Base-by-base conservation (phyloP, 2,113 vertebrate genomes). In the Neomonachus schauinslandi region DNA sequence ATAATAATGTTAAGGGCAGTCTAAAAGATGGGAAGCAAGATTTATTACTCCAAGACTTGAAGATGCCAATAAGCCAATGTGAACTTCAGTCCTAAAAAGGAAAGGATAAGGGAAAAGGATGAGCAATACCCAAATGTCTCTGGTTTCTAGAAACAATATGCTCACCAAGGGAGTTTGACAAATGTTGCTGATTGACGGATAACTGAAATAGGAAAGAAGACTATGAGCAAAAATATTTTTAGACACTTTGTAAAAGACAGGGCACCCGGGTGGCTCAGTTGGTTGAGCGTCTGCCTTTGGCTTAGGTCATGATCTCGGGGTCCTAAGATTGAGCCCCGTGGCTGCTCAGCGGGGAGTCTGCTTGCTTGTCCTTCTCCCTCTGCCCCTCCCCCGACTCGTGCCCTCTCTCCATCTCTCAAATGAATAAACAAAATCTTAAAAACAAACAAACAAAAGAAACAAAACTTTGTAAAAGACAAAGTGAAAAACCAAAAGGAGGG, bases 141-240 rank as follows among this genome's bases (percentile, higher is more conserved):
- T 74, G 51, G 33, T 76, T 92, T 71, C 92, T 65, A 90, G 49
- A 84, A 96, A 83, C 33, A 94, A 77, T 67, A 71, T 31, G 93
- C 28, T 65, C 55, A 71, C 14, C 18, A 90, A 22, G 3, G 15
- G 14, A 0, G 33, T 22, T 33, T 61, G 71, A 79, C 26, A 77
- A 88, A 94, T 65, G 4, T 53, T 95, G 24, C 33, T 84, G 39
- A 59, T 4, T 79, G 39, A 26, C 7, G 63, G 36, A 39, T 6
- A 79, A 79, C 61, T 91, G 33, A 61, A 92, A 82, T 7, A 87
- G 67, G 22, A 91, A 79, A 86, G 42, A 74, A 39, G 14, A 90
- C 28, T 19, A 19, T 22, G 81, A 81, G 33, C 36, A 74, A 91
- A 79, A 93, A 85, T 6, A 55, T n/a, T 55, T 91, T 69, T 22